Conservation (phyloP, 37 sponge, comb jelly and placozoan species). For the Oopsacas minuta region DNA sequence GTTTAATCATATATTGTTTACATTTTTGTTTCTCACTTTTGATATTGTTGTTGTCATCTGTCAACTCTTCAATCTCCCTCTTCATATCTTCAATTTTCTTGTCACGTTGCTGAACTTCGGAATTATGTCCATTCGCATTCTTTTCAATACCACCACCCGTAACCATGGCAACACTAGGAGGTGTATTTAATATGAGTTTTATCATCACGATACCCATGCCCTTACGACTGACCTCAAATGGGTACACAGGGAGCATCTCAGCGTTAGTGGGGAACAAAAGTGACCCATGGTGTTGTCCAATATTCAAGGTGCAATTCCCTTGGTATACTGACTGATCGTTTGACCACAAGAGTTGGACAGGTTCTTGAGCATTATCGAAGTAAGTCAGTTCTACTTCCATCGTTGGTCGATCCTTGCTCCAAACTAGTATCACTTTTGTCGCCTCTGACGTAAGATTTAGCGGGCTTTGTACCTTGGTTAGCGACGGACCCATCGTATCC, state of each 20-base stretch:
- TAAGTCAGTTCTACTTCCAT: neutral
- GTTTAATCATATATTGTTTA: neutral
- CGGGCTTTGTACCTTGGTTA: neutral
- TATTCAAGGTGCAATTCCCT: neutral
- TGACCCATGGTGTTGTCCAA: neutral
- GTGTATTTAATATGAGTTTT: neutral
- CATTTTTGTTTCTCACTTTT: neutral
- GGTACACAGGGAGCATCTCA: neutral
- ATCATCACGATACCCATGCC: neutral
- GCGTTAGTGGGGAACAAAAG: neutral
- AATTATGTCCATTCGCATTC: neutral
- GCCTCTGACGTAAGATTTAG: neutral
- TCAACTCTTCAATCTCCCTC: neutral
- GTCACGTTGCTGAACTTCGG: neutral
- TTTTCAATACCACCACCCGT: neutral
- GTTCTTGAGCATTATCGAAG: neutral
- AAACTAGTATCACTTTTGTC: neutral
- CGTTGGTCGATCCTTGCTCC: neutral
- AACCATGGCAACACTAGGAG: neutral
- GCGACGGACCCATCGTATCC: no score
- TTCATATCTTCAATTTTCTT: neutral
- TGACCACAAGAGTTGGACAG: neutral
- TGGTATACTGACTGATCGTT: neutral
- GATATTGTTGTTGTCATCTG: neutral
- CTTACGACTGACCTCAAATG: neutral